phyloP scores from a whole-genome alignment of 30 jellyfish, hydroid and myxozoan genomes.

The Cassiopea andromeda region DNA sequence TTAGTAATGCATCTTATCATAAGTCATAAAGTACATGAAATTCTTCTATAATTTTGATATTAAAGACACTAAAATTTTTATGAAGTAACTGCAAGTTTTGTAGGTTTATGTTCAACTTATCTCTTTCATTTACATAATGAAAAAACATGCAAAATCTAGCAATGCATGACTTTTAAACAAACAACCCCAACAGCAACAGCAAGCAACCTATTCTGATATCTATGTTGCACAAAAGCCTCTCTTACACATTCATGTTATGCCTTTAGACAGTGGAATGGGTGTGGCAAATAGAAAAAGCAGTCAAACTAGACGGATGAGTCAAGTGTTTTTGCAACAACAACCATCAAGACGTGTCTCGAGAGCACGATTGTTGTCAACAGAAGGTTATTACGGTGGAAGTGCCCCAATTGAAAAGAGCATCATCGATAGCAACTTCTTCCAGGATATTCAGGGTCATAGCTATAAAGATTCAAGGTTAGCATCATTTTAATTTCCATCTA shows the following conservation, averaged over 20 bases:
- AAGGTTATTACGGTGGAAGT: constrained; percentile 1
- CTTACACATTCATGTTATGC: background rate
- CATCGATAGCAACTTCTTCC: background rate
- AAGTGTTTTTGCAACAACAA: background rate
- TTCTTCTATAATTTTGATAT: no score
- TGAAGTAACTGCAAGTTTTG: no score
- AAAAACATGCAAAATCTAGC: no score
- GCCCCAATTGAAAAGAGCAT: constrained; percentile 33
- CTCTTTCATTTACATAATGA: no score
- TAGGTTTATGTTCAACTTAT: no score
- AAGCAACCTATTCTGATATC: no score
- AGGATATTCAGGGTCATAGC: background rate
- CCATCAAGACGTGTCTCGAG: constrained; percentile 15
- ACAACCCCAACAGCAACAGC: no score
- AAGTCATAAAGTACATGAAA: no score
- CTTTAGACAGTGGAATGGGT: background rate
- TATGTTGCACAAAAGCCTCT: no score
- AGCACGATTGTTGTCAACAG: constrained; percentile 1
- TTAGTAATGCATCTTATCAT: no score
- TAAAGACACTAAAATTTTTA: no score
- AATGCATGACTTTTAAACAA: no score
- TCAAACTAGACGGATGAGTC: constrained; percentile 33
- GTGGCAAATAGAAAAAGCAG: background rate
- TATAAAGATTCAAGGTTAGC: background rate
- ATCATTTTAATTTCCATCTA: background rate